A percentile compares a stretch with the other conserved stretches of the same genome.
Conservation (phyloP, 2,113 vertebrate genomes). For the Ceyx cyanopectus region DNA sequence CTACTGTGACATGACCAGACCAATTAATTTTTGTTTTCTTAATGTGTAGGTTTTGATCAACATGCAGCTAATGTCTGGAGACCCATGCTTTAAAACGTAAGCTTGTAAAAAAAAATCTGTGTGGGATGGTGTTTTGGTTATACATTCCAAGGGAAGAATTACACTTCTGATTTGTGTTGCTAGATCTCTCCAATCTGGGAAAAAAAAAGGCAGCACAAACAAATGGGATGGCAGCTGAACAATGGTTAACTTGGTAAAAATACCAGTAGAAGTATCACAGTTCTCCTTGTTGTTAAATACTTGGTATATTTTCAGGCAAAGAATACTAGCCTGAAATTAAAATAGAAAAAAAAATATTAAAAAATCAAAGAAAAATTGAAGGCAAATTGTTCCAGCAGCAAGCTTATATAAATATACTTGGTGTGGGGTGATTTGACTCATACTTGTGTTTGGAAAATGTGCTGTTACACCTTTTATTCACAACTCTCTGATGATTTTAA, state of each 20-base stretch:
- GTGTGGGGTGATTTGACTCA: not conserved
- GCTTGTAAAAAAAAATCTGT: constrained; percentile 27
- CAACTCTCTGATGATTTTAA: not conserved
- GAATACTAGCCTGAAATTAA: not conserved
- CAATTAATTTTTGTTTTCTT: not conserved
- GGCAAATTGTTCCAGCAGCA: not conserved
- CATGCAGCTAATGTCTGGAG: constrained; percentile 96
- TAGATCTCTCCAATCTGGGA: not conserved
- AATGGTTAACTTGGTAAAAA: not conserved
- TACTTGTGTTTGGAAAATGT: not conserved
- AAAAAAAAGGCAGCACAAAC: not conserved
- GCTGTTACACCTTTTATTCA: not conserved
- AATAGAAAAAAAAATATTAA: not conserved
- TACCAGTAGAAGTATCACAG: not conserved
- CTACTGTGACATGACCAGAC: not conserved
- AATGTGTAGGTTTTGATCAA: constrained; percentile 88
- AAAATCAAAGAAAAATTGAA: not conserved
- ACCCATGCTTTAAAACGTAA: constrained; percentile 98
- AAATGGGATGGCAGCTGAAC: not conserved
- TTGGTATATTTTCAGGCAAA: not conserved
- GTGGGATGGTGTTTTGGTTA: not conserved
- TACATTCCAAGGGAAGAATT: not conserved
- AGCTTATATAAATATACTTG: not conserved
- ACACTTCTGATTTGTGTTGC: not conserved
- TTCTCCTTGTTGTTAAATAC: not conserved